Evolutionary conservation across 2,888 invertebrate genomes (phyloP), one percentile per base, ranked within the genome.

Genomic region (Zaprionus obscuricornis): DNA sequence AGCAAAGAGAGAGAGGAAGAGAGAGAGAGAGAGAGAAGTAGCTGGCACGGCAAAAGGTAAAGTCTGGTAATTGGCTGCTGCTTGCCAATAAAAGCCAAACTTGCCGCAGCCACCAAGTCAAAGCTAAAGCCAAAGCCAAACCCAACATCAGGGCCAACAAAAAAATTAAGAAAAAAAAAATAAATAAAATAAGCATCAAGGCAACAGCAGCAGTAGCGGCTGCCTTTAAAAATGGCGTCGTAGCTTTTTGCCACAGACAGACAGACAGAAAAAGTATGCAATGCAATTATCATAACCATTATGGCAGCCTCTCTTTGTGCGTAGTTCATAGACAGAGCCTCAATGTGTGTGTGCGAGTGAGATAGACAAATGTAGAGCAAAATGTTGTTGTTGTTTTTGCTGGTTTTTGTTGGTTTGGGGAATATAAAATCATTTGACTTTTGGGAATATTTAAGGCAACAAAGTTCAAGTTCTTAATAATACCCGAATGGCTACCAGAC

Each of bases 251-350:
- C 46, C 31, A 20, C 20, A 33, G 51, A 37, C 24, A 24, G n/a
- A n/a, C n/a, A n/a, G n/a, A n/a, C n/a, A n/a, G n/a, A n/a, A 64
- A 58, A 64, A 65, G 65, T 64, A 64, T 64, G 58, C 65, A 49
- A 65, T 58, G 65, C 65, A 65, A 65, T 65, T 65, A 65, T 65
- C 65, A 65, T 65, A 64, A 65, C 46, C 57, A 65, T 65, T 65
- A 57, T 51, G 63, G 46, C 40, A 40, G 45, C 31, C 33, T 18
- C n/a, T n/a, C 47, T 47, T 36, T 47, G 36, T 47, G 45, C 31
- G 18, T 45, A 14, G 14, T 10, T 10, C 5, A 11, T 37, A 13
- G 11, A 31, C 17, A 24, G 18, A 17, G 27, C 2, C 6, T 14
- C 1, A 26, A 37, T 29, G 11, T 34, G 18, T 14, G n/a, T 3